Evolutionary conservation across 2,888 invertebrate genomes (phyloP), one percentile per base, ranked within the genome.

Genomic region (Drosophila ustulata): DNA sequence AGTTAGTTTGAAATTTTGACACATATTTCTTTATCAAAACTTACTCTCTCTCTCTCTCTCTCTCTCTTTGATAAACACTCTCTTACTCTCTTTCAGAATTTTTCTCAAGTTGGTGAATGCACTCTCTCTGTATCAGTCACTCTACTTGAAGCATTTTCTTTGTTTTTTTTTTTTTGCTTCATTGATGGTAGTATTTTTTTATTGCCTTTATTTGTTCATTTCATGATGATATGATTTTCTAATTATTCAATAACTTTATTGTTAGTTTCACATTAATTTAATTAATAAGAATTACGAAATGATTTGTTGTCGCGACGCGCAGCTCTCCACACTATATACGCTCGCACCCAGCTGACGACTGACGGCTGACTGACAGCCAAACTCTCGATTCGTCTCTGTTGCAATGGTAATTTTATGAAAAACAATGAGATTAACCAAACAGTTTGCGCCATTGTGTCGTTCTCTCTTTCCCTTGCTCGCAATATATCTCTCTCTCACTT

Each of bases 11-110:
- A 39, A 69, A 67, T 71, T 77, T 80, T 81, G 87, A 86, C 87
- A 86, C 84, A 86, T 81, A 71, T 80, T 81, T 67, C 13, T 41
- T 71, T 66, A 84, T 80, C 84, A 81, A 66, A 81, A 78, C 41
- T 71, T 53, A 23, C 23, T 49, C 53, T 47, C 23, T 5, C 1
- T 45, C 25, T 39, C 53, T 28, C 26, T 26, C 34, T 64, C 47
- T 28, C 53, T 32, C 11, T 43, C 34, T 39, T 18, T 30, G 18
- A 26, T 1, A 9, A 13, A 30, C 43, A 37, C 53, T 28, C 26
- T 26, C 34, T 62, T 51, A 30, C 53, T 32, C 11, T 43, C 34
- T 23, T 13, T 23, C 53, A 6, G 13, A 41, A 41, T 7, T 41
- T 41, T 41, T 41, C 50, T 4, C 18, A 13, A 23, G 4, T 13